These are phyloP conservation scores for Campylomormyrus tamandua DNA, from an alignment of 2,113 vertebrate genomes.

Conservation along the genomic window DNA sequence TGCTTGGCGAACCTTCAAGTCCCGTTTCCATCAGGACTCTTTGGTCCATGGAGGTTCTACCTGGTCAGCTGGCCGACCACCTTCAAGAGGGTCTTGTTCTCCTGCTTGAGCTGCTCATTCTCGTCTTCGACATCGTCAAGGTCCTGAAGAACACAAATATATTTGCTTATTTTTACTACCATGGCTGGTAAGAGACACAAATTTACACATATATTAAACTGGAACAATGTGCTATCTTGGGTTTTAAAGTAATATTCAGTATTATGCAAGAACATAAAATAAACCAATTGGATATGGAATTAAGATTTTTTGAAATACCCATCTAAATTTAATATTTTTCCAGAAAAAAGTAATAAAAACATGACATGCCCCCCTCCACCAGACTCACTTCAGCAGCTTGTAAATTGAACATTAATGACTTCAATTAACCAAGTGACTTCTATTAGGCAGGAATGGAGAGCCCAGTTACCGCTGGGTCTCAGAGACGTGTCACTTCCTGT, in stretches of 20 bases:
- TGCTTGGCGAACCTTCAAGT: neutral
- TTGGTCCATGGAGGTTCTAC: constrained; percentile 68
- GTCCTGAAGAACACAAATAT: constrained; percentile 63
- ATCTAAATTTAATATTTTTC: neutral
- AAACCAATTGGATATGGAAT: neutral
- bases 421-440: constrained; percentile 40
- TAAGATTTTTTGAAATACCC: neutral
- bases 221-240: neutral
- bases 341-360: neutral
- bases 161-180: neutral
- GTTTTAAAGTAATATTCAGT: neutral
- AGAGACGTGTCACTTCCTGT: constrained; percentile 23
- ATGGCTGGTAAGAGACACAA: neutral
- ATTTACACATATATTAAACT: neutral
- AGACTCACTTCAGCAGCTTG: neutral
- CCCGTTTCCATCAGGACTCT: neutral
- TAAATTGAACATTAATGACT: constrained; percentile 49
- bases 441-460: constrained; percentile 20
- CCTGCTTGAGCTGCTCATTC: constrained; percentile 96
- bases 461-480: constrained; percentile 20
- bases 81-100: constrained; percentile 98
- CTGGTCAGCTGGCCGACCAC: constrained; percentile 97
- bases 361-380: neutral
- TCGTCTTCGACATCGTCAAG: constrained; percentile 97
- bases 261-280: neutral